Conservation (phyloP, 2,888 invertebrate genomes). For the Phengaris arion region DNA sequence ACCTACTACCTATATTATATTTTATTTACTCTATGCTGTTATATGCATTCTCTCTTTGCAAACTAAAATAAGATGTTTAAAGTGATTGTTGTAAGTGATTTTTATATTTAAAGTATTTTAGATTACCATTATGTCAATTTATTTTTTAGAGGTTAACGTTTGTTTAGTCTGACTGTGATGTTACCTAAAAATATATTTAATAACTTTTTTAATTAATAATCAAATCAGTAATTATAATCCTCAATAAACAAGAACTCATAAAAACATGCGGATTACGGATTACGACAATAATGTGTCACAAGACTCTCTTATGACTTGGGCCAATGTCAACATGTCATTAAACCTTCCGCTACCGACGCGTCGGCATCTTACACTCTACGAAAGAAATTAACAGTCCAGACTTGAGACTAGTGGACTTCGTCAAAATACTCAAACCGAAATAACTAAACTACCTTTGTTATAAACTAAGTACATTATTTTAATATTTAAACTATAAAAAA, state of each 20-base stretch:
- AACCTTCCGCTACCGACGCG: conserved; percentile 44
- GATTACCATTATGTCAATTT: no score
- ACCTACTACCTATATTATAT: no score
- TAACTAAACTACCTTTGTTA: conserved; percentile 38
- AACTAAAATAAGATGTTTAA: no score
- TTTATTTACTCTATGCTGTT: no score
- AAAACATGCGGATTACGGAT: not conserved
- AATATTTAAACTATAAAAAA: not conserved
- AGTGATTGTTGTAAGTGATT: no score
- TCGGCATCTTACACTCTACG: conserved; percentile 49
- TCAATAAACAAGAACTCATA: not conserved
- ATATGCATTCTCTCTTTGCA: not conserved
- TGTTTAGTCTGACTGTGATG: no score
- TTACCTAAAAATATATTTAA: no score
- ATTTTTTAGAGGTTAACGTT: no score
- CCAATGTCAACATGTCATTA: conserved; percentile 33
- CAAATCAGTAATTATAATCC: not conserved
- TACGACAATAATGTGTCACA: conserved; percentile 22
- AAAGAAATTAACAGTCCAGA: conserved; percentile 49
- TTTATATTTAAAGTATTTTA: no score
- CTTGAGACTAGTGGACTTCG: conserved; percentile 49
- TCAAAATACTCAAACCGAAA: conserved; percentile 44
- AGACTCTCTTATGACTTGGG: conserved; percentile 39
- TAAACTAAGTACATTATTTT: conserved; percentile 20
- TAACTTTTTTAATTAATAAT: no score